Conservation (phyloP, 2,888 invertebrate species). For the Protonemura montana region DNA sequence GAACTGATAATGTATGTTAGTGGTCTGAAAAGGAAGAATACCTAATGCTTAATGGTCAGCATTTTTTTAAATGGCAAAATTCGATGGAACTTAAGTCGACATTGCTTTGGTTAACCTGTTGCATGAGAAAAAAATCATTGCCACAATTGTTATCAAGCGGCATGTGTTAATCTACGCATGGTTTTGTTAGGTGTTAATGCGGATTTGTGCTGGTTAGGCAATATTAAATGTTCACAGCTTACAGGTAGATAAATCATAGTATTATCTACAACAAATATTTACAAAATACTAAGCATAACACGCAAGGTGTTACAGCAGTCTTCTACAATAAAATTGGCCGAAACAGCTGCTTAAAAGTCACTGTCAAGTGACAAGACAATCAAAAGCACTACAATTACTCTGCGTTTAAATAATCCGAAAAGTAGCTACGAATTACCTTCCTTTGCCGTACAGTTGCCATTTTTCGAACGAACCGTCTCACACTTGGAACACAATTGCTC, state of each 20-base stretch:
- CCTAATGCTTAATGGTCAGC: too few relatives aligned
- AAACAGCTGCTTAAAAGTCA: background rate
- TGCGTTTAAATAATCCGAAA: background rate
- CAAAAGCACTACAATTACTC: background rate
- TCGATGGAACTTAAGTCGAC: too few relatives aligned
- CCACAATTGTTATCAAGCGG: background rate
- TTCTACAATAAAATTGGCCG: background rate
- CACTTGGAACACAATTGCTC: background rate
- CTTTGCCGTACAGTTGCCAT: slow-evolving; percentile 19
- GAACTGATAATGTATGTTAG: too few relatives aligned
- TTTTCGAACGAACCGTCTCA: background rate
- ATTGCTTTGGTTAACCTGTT: slow-evolving; percentile 12
- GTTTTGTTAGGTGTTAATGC: background rate
- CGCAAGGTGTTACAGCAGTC: background rate
- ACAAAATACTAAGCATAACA: background rate
- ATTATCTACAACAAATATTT: background rate
- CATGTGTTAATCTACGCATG: background rate
- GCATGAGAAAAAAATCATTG: background rate
- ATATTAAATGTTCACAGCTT: background rate
- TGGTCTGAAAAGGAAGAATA: too few relatives aligned
- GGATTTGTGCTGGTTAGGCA: background rate
- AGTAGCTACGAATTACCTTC: slow-evolving; percentile 23
- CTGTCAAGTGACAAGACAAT: background rate
- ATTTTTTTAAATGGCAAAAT: too few relatives aligned
- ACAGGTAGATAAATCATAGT: slow-evolving; percentile 27